Percentiles rank a stretch among this genome's conserved stretches.
Evolutionary conservation across 2,797 vertebrate species (phyloP).

Genomic region (Peromyscus eremicus): DNA sequence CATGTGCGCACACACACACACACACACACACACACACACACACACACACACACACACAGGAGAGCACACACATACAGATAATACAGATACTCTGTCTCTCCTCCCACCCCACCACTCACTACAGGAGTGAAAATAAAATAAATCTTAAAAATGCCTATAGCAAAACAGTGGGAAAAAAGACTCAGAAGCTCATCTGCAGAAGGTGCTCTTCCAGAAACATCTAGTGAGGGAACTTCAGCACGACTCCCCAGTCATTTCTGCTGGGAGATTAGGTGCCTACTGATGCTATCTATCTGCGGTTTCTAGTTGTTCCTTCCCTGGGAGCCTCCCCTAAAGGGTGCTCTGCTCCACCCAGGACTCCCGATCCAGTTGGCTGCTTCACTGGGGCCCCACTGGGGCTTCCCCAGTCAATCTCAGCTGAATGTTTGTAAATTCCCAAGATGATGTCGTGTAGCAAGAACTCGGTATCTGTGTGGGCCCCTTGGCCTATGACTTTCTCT

Average conservation of each 20-base stretch:
- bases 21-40: neutral
- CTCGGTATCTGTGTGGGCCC: neutral
- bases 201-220: neutral
- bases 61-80: neutral
- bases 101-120: neutral
- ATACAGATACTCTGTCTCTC: neutral
- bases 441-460: neutral
- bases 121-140: neutral
- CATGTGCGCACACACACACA: too few species aligned
- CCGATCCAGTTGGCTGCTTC: neutral
- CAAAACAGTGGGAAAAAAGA: neutral
- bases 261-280: neutral
- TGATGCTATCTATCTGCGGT: neutral
- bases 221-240: neutral
- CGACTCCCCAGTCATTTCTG: neutral
- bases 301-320: neutral
- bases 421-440: neutral
- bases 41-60: neutral
- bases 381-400: neutral
- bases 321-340: neutral
- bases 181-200: neutral
- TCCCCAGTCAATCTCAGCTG: neutral
- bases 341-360: neutral
- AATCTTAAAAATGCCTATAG: too few species aligned
- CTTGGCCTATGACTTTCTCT: neutral